Base-by-base conservation (phyloP, 2,113 vertebrate genomes). In the Capra hircus region DNA sequence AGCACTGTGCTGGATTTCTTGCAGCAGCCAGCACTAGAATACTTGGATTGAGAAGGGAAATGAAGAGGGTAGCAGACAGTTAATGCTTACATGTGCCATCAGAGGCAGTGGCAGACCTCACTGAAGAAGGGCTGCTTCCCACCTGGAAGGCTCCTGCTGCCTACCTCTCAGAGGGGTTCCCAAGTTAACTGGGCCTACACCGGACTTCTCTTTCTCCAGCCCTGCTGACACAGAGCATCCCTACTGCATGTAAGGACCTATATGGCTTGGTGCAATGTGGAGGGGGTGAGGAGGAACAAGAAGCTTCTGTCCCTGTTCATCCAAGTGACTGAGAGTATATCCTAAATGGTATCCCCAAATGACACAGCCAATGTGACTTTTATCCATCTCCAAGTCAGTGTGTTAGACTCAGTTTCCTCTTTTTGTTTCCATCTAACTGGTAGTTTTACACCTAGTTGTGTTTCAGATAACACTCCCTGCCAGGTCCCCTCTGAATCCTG, bases 381-480 rank as follows among this genome's bases (percentile, higher is more conserved):
- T 85, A 45, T 45, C 27, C 21, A 64, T 15, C 48, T 96, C 25
- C 21, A 87, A 88, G 50, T 16, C 60, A 90, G 3, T 71, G 59
- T 90, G 74, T 82, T 83, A 78, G 12, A 50, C 12, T 93, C 78
- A 45, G 16, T 94, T 90, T 94, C 27, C 62, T 80, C 43, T 33
- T 91, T 94, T 8, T 92, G 77, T 86, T 89, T 91, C 82, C 28
- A 52, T 45, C 33, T 30, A 60, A 5, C 19, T 57, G 67, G 7
- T 81, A 1, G 43, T 92, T 62, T 91, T 50, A 25, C 3, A 13
- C 30, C 17, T 30, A 50, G 36, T 3, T 71, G n/a, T 59, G n/a
- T 80, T 81, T 94, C 40, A 50, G 84, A 90, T 43, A 33, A 5
- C 82, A 71, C 7, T 5, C 16, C 21, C 6, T 11, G 16, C 19